Percentiles rank a stretch among this genome's conserved stretches.
Conservation (phyloP, 2,113 vertebrate species). For the Dryoscopus gambensis region DNA sequence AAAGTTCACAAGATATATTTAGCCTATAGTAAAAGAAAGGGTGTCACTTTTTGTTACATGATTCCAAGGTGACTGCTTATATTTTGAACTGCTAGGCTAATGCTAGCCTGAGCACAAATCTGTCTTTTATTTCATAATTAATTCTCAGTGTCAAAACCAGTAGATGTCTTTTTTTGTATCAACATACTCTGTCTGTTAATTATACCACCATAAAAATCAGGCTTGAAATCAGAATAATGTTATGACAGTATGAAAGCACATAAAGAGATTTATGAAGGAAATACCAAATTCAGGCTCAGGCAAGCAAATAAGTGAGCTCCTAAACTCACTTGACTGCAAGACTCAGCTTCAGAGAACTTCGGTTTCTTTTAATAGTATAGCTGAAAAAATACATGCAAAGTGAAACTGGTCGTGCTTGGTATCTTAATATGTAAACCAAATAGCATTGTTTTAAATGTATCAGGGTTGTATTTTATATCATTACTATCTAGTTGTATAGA, state of each 20-base stretch:
- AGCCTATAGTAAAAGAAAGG: conserved; percentile 61
- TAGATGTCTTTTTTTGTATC: conserved; percentile 66
- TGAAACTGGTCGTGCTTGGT: neutral
- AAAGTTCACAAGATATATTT: conserved; percentile 62
- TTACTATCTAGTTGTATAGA: neutral
- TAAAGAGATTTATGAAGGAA: neutral
- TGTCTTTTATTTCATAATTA: conserved; percentile 78
- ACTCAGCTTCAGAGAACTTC: neutral
- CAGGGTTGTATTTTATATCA: neutral
- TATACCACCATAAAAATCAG: conserved; percentile 45
- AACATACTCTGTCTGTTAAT: conserved; percentile 68
- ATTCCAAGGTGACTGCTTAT: conserved; percentile 75
- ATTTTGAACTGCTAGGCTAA: conserved; percentile 72
- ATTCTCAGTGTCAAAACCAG: conserved; percentile 75
- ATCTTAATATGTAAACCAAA: neutral
- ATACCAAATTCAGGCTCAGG: neutral
- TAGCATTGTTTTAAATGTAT: neutral
- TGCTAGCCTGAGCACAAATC: conserved; percentile 73
- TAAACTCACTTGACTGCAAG: neutral
- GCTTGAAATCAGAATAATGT: neutral
- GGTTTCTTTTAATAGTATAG: neutral
- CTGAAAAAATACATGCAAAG: neutral
- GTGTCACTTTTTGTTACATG: conserved; percentile 68
- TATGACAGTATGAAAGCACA: neutral
- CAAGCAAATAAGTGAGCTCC: neutral